Evolutionary conservation across 1,140 invertebrate genomes (phyloP).

Genomic region (Drosophila nikananu): DNA sequence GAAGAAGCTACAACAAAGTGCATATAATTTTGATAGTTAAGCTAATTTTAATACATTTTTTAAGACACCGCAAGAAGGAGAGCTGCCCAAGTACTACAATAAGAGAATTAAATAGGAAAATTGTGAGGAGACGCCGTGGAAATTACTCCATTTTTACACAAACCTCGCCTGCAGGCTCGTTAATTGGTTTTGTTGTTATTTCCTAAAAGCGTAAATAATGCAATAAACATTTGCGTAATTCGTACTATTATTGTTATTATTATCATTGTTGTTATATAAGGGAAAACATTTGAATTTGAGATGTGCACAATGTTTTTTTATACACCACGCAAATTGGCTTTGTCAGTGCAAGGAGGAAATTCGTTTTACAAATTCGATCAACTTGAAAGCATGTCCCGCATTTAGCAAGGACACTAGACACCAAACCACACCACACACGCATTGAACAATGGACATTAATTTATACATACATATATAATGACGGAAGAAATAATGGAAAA

Average conservation of each 20-base stretch:
- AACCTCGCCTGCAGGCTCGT: constrained; percentile 59
- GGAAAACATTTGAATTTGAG: constrained; percentile 42
- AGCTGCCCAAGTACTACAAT: constrained; percentile 27
- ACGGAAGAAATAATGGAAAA: constrained; percentile 76
- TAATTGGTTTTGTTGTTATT: constrained; percentile 72
- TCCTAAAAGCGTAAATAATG: constrained; percentile 42
- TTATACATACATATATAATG: constrained; percentile 72
- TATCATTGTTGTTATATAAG: constrained; percentile 61
- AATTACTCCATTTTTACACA: constrained; percentile 75
- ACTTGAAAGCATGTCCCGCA: constrained; percentile 54
- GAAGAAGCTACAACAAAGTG: constrained; percentile 49
- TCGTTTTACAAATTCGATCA: constrained; percentile 52
- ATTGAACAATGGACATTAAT: constrained; percentile 73
- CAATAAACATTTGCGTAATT: constrained; percentile 61
- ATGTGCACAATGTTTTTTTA: constrained; percentile 67
- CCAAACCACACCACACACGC: constrained; percentile 40
- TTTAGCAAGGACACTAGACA: constrained; percentile 33
- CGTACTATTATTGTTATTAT: constrained; percentile 73
- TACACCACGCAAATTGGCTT: constrained; percentile 72
- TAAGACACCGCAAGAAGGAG: constrained; percentile 51
- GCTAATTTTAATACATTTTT: constrained; percentile 73
- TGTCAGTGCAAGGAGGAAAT: constrained; percentile 34
- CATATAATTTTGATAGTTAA: constrained; percentile 81
- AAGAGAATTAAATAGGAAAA: constrained; percentile 47
- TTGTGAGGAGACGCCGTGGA: constrained; percentile 45